Base-by-base conservation (phyloP, 2,888 invertebrate genomes). In the Pteria penguin region DNA sequence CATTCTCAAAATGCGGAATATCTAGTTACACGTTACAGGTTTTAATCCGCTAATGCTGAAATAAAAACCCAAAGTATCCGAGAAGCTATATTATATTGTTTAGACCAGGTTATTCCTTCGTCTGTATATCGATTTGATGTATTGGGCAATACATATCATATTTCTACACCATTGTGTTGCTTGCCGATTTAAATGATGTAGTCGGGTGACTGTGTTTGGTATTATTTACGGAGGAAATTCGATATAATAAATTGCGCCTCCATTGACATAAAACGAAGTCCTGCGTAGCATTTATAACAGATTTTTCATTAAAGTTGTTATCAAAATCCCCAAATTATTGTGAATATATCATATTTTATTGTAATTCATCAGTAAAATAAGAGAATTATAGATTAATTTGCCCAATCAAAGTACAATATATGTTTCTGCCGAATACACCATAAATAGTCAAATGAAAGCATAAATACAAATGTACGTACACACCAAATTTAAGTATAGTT, bases 41-140 rank as follows among this genome's bases (percentile, higher is more conserved):
- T 70, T 70, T 70, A 70, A 70, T 70, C 61, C 45, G 45, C 70
- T 70, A 70, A 70, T 70, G 70, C 61, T 26, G 45, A 61, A 68
- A 68, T 68, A 68, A 68, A 68, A 68, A 68, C 68, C 57, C 32
- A 55, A 26, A 55, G 32, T 57, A 68, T 68, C n/a, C 29, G 57
- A 45, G 57, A 33, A 57, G 52, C 52, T 57, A 52, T 52, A 68
- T 57, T 57, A 55, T 57, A 68, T 68, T 68, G 68, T 68, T 68
- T 68, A 68, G 57, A 68, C 57, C 57, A 45, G 54, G 57, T 68
- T 68, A 68, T 68, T 27, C 22, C 55, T 31, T 27, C n/a, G 54
- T 33, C n/a, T 31, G 18, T 60, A 45, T 70, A 67, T 67, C 67
- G 67, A 67, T 73, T 67, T 63, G 58, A 67, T 73, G 60, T 63